These are phyloP conservation scores for Hydrocynus forskahlii DNA, from an alignment of 2,797 vertebrate species.

Conservation along the genomic window DNA sequence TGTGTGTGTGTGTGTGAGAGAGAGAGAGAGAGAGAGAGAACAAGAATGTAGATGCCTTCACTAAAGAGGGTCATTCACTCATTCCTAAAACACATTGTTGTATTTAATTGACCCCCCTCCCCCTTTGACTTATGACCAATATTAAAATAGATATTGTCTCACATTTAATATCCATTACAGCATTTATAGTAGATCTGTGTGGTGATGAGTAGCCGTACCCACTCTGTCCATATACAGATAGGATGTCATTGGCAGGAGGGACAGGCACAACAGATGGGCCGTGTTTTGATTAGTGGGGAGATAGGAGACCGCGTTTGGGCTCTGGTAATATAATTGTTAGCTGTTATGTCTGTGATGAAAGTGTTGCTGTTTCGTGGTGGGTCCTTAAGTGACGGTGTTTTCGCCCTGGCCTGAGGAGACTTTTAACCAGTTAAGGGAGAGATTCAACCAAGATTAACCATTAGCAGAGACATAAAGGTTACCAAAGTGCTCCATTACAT, in stretches of 20 bases:
- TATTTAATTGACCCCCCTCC: conserved; percentile 22
- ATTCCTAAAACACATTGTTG: conserved; percentile 13
- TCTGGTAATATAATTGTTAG: conserved; percentile 85
- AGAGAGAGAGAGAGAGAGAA: conserved; percentile 49
- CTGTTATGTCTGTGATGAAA: conserved; percentile 84
- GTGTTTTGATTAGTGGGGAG: conserved; percentile 81
- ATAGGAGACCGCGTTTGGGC: conserved; percentile 79
- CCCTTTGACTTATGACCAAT: conserved; percentile 4
- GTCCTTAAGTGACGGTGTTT: conserved; percentile 82
- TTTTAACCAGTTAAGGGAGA: conserved; percentile 84
- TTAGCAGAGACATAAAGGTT: conserved; percentile 77
- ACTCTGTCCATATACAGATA: conserved; percentile 78
- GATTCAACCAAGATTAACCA: conserved; percentile 83
- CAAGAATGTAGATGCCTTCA: conserved; percentile 59
- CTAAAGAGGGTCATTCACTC: conserved; percentile 55
- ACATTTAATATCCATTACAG: conserved; percentile 72
- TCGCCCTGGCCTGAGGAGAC: conserved; percentile 80
- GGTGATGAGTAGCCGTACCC: conserved; percentile 76
- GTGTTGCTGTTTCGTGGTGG: conserved; percentile 81
- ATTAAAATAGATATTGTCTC: conserved; percentile 1
- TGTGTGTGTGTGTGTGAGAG: conserved; percentile 22
- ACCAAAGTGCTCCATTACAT: conserved; percentile 73
- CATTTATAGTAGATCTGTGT: conserved; percentile 55
- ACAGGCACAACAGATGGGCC: conserved; percentile 81
- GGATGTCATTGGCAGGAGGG: conserved; percentile 76